A percentile compares a stretch with the other conserved stretches of the same genome.
phyloP scores from a whole-genome alignment of 2,888 invertebrate species.

The Nephrotoma guestfalica region DNA sequence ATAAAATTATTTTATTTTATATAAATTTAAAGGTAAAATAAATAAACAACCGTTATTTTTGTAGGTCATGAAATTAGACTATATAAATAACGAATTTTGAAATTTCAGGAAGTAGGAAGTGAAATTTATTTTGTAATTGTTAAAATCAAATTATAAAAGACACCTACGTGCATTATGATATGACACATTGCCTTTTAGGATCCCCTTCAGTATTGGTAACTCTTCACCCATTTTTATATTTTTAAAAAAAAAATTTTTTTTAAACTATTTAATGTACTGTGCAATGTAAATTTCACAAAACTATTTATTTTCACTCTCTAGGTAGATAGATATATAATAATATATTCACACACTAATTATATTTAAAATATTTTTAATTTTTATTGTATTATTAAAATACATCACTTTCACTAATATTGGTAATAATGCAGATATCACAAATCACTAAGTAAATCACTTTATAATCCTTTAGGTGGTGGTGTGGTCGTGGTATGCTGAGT shows the following conservation, averaged over 20 bases:
- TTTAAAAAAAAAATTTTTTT: neutral
- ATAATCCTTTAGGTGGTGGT: neutral
- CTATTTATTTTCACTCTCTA: neutral
- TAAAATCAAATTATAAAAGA: neutral
- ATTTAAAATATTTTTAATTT: neutral
- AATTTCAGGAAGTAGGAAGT: neutral
- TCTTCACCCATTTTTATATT: slow-evolving; percentile 64
- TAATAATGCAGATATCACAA: neutral
- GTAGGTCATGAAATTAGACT: slow-evolving; percentile 2
- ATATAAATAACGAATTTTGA: neutral
- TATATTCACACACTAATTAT: neutral
- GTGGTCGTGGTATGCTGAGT: neutral
- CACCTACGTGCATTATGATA: slow-evolving; percentile 89
- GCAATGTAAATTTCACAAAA: neutral
- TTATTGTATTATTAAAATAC: neutral
- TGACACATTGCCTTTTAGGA: slow-evolving; percentile 78
- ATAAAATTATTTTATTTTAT: slow-evolving; percentile 13
- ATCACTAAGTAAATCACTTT: neutral
- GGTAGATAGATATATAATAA: neutral
- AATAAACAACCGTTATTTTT: neutral
- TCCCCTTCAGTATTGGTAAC: slow-evolving; percentile 79
- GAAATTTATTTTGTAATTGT: neutral
- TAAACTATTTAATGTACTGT: neutral
- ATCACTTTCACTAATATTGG: neutral
- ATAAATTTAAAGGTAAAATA: slow-evolving; percentile 16